Conservation (phyloP, 2,113 vertebrate species). For the Gymnorhina tibicen region DNA sequence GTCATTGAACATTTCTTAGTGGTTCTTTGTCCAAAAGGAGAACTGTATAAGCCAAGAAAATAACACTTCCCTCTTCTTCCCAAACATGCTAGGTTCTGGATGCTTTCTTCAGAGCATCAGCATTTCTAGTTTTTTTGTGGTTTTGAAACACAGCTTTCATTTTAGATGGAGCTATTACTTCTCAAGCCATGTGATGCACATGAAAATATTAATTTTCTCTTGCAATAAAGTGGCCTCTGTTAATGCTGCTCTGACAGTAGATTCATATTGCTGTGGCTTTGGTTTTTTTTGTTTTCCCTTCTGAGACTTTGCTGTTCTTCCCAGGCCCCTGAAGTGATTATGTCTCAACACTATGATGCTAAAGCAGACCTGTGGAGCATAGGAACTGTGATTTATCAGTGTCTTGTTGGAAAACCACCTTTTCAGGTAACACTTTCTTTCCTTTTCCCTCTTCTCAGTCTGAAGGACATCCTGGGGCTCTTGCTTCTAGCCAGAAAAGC, state of each 20-base stretch:
- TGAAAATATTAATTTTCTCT: background rate
- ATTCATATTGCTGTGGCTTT: background rate
- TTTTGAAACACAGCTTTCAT: background rate
- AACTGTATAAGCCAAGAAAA: background rate
- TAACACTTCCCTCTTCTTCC: background rate
- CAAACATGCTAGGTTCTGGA: background rate
- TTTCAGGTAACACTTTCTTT: slow-evolving; percentile 83
- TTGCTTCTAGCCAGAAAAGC: background rate
- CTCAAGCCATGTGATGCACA: background rate
- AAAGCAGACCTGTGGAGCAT: slow-evolving; percentile 98
- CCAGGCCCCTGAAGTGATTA: slow-evolving; percentile 97
- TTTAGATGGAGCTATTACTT: background rate
- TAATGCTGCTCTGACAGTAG: background rate
- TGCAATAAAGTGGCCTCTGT: background rate
- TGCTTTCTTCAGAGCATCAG: background rate
- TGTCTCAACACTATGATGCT: slow-evolving; percentile 98
- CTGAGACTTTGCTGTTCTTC: background rate
- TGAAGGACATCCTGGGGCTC: background rate
- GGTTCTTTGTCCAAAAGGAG: background rate
- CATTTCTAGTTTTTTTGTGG: background rate
- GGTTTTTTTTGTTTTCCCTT: background rate
- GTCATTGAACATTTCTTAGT: background rate
- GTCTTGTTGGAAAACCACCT: slow-evolving; percentile 96
- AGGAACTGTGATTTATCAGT: slow-evolving; percentile 95
- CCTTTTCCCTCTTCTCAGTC: background rate